Evolutionary conservation across 2,888 invertebrate genomes (phyloP), one percentile per base, ranked within the genome.

Genomic region (Cephus pulcher): DNA sequence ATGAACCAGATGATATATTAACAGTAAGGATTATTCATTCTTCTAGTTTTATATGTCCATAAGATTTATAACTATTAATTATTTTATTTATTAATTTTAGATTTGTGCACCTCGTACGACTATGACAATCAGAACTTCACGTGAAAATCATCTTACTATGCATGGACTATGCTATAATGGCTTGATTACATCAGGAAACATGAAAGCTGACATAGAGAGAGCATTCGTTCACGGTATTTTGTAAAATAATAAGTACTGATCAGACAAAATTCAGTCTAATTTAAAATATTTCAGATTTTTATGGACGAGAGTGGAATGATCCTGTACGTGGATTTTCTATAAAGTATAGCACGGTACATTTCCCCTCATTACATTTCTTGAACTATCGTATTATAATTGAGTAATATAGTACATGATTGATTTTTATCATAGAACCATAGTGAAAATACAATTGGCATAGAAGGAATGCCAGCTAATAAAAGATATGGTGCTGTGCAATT

Each of bases 1-100:
- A 92, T 11, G 86, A 90, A 23, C 86, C 84, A 37, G 91, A 91
- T 35, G 89, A 88, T 32, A 92, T 84, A 6, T 76, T 89, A 35
- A 88, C 86, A 12, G 89, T 89, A 76, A 84, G 82, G 12, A 73
- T n/a, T 11, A 12, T 40, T 56, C 37, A 75, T 70, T 74, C 32
- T 69, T 12, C 73, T 71, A 40, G 69, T 32, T 74, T 75, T 34
- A 34, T 32, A 56, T 77, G 15, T 15, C 37, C 15, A 15, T 40
- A 40, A 40, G 15, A 15, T 40, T 15, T 40, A 4, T 15, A 6
- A 40, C 40, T 40, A 15, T 6, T 40, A 1, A 40, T 40, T 40
- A 15, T 40, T 40, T 40, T 40, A 40, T 40, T 4, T 40, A 15
- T 40, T 40, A 15, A 12, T 15, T 40, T 15, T 40, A 40, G 89